Base-by-base conservation (phyloP, 2,888 invertebrate genomes). In the Oligia fasciuncula region DNA sequence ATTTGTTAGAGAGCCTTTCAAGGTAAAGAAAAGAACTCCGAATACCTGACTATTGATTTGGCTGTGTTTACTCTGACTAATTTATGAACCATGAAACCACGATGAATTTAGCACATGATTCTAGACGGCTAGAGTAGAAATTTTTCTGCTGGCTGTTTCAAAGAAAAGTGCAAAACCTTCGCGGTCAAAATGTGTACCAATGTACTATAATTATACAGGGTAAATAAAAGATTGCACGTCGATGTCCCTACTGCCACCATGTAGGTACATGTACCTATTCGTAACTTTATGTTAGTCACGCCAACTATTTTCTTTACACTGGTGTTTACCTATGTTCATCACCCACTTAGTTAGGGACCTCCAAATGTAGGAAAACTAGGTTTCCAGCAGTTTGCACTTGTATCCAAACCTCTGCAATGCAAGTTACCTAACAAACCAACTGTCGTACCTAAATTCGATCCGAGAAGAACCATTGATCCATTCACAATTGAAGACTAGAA, bases 1-100 rank as follows among this genome's bases (percentile, higher is more conserved):
- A 69, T 97, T 97, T 87, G 97, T 97, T 0, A 93, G 97, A 13
- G 97, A 97, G 82, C 97, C 97, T 17, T 97, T 97, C 81, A 97
- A 97, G 94, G 97, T 97, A 87, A 75, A 49, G 5, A 46, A 71
- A 19, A 68, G 4, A 4, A 11, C 5, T 57, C 57, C 23, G 0
- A 54, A 5, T 9, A 14, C 4, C 19, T 6, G 2, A 23, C 19
- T 23, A 70, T n/a, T 60, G 0, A n/a, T 63, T 63, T 63, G 17
- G 17, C 5, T 40, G 17, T 35, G 14, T 19, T 4, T 71, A 9
- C 23, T 35, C 23, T 9, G 35, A 4, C 23, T 51, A 14, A 14
- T 40, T 40, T 13, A 69, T 51, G 4, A 51, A 13, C 0, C 3
- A 23, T 49, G 4, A 49, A 49, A 49, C 49, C 13, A 13, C 13